Base-by-base conservation (phyloP, 2,888 invertebrate species). In the Mythimna pallens region DNA sequence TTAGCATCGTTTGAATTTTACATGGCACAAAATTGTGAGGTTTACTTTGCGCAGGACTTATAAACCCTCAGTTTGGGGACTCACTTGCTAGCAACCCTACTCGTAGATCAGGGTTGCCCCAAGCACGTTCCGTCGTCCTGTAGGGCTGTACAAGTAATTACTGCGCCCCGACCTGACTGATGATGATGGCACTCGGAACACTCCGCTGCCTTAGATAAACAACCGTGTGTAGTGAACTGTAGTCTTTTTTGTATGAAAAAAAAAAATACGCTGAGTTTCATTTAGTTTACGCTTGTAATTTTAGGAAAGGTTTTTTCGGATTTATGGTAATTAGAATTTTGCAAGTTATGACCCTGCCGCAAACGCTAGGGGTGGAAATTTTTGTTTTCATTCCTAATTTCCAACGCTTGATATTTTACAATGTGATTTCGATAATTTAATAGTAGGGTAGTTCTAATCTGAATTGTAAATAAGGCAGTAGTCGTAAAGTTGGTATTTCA, bases 111-210 rank as follows among this genome's bases (percentile, higher is more conserved):
- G 75, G 78, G 76, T 65, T 82, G 74, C 80, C 80, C 70, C 81
- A 81, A 84, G 81, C 87, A 82, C 84, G 82, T 76, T 47, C 73
- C 80, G 66, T 47, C 78, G 69, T 82, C 78, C 83, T 85, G 81
- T 85, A 88, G 84, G 80, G 83, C 80, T 80, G 73, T 81, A 73
- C 75, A 80, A 73, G 80, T 86, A 84, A 85, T 85, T 85, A 84
- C 82, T 55, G 67, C 65, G 75, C 74, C 81, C 65, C 73, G 61
- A 72, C 47, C 82, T 84, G 87, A 85, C 83, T 82, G 87, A 85
- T 87, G 87, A 83, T 82, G 85, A 84, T 79, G 74, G 78, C 74
- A 74, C 86, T 86, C 55, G 78, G 72, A 76, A 80, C 86, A 78
- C 79, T 81, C 71, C 66, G 25, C 62, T 65, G 73, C 78, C 73